Percentiles rank a stretch among this genome's conserved stretches.
These are phyloP conservation scores for Leuciscus waleckii DNA, from an alignment of 2,797 vertebrate species.

Conservation along the genomic window DNA sequence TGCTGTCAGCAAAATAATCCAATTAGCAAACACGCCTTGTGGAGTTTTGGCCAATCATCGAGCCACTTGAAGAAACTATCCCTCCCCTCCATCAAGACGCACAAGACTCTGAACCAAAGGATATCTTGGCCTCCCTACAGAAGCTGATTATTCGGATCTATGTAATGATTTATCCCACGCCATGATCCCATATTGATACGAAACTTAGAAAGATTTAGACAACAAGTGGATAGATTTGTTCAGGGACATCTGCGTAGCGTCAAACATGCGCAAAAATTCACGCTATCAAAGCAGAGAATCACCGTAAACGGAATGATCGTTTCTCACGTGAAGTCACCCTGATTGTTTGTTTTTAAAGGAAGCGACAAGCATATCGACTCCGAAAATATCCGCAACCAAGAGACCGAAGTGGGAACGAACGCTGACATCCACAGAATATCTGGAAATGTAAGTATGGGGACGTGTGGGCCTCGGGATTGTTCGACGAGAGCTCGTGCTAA, in stretches of 20 bases:
- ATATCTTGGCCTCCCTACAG: slow-evolving; percentile 83
- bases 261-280: slow-evolving; percentile 83
- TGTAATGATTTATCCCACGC: slow-evolving; percentile 37
- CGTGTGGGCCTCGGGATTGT: slow-evolving; percentile 48
- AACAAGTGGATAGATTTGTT: slow-evolving; percentile 23
- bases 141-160: slow-evolving; percentile 75
- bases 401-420: slow-evolving; percentile 43
- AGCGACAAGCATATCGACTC: slow-evolving; percentile 25
- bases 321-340: slow-evolving; percentile 77
- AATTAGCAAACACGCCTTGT: slow-evolving; percentile 65
- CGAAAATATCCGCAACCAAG: slow-evolving; percentile 48
- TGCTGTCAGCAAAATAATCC: slow-evolving; percentile 67
- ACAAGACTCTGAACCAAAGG: slow-evolving; percentile 83
- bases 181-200: slow-evolving; percentile 46
- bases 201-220: not conserved
- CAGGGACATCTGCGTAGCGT: slow-evolving; percentile 63
- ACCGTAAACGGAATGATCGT: slow-evolving; percentile 82
- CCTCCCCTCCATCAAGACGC: slow-evolving; percentile 83
- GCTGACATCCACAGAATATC: slow-evolving; percentile 46
- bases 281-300: slow-evolving; percentile 81
- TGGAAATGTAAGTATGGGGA: slow-evolving; percentile 60
- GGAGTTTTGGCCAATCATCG: slow-evolving; percentile 69
- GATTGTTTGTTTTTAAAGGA: slow-evolving; percentile 66
- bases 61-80: slow-evolving; percentile 72
- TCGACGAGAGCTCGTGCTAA: slow-evolving; percentile 37